A percentile compares a stretch with the other conserved stretches of the same genome.
Conservation (phyloP, 1,140 invertebrate species). For the Bacillus rossius region DNA sequence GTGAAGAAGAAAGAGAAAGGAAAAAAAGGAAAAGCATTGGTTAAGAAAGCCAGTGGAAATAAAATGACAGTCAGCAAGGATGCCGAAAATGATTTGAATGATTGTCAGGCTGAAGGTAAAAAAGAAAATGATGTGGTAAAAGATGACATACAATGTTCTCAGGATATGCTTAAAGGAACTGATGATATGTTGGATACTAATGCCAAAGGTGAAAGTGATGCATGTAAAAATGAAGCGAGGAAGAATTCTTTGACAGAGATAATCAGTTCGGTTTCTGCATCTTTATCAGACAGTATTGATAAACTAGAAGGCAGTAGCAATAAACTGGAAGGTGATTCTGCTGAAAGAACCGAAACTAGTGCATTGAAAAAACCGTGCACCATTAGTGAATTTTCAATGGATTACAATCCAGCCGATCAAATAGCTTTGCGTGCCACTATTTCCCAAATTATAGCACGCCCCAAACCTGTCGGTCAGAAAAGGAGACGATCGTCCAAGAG, state of each 20-base stretch:
- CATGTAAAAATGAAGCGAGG: slow-evolving; percentile 1
- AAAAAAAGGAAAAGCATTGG: neutral
- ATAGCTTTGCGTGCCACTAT: no score
- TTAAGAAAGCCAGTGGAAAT: neutral
- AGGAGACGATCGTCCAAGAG: no score
- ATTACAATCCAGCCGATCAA: no score
- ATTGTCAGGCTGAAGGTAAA: neutral
- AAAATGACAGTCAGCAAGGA: slow-evolving; percentile 11
- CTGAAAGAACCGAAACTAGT: no score
- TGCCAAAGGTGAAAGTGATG: neutral
- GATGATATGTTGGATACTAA: neutral
- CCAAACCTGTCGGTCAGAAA: no score
- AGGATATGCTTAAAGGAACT: neutral
- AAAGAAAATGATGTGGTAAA: slow-evolving; percentile 7
- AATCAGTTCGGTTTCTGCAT: no score
- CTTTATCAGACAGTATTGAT: no score
- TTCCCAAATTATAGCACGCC: no score
- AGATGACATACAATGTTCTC: neutral
- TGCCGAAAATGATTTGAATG: slow-evolving; percentile 2
- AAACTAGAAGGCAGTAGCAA: no score
- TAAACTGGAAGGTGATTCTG: no score
- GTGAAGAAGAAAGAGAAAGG: slow-evolving; percentile 13
- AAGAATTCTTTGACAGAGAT: neutral
- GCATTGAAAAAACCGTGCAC: no score
- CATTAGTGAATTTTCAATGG: no score